Evolutionary conservation across 2,113 vertebrate genomes (phyloP), one percentile per base, ranked within the genome.

Genomic region (Labrus mixtus): DNA sequence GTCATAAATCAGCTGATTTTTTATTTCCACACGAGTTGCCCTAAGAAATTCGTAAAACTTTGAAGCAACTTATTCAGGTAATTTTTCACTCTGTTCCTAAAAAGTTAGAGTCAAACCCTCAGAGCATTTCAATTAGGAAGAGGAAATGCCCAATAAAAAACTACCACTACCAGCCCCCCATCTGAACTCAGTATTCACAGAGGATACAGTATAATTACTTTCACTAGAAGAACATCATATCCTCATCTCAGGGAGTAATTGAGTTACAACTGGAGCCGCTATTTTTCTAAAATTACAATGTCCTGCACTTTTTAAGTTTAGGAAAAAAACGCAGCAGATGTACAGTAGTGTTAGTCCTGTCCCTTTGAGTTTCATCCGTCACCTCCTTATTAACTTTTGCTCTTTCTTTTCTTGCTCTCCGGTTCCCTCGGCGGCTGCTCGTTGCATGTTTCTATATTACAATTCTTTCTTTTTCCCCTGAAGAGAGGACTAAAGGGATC

Each of bases 381-480:
- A 78, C 66, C 68, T 62, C 51, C 46, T 81, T 78, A 83, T 81
- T 82, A 86, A 84, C 69, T 57, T 81, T 81, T 81, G 64, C 25
- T 68, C 23, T 61, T 13, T 79, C 63, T 73, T 67, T 58, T 67
- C 73, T 68, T 60, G 51, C 55, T 69, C 68, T 71, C 46, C 25
- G 3, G 36, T 62, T 80, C 54, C 65, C 65, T 76, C 29, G 11
- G 59, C 60, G 60, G n/a, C 41, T 16, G 23, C 67, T 71, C 9
- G 10, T 5, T 48, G 51, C 10, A 0, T 17, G 33, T 72, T 77
- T 81, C 73, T 54, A 43, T 75, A 78, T 84, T 69, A 78, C 67
- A 62, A 23, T 75, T 77, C 75, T 23, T 41, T 70, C 68, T 66
- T 19, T 20, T 36, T 23, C 37, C 41, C 39, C 71, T 2, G 4